Evolutionary conservation across 2,888 invertebrate genomes (phyloP), one percentile per base, ranked within the genome.

Genomic region (Troglohyphantes excavatus): DNA sequence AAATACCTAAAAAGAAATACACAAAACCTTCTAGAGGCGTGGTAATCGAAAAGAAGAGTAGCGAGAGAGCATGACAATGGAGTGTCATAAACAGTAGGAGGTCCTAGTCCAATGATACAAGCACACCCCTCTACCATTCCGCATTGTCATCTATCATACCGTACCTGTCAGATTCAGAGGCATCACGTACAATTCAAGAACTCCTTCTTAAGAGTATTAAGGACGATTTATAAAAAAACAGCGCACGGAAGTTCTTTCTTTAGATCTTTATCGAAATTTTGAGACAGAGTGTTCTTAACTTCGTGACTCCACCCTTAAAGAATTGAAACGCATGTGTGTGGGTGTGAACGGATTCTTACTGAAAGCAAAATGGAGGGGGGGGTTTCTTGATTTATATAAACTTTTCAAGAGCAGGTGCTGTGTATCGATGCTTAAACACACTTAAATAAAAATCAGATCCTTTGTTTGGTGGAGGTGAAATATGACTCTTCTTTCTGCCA

Each of bases 111-210:
- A 46, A 67, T 75, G 82, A 82, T 67, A 81, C 73, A 79, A 73
- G 73, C 29, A 27, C 39, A 81, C 73, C 39, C 81, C 29, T 59
- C 33, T 46, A 79, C 59, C 76, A 88, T 82, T 76, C 73, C 27
- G n/a, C 39, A 33, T 43, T 82, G 88, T 82, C 88, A 88, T 88
- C 88, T 76, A 88, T 88, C 88, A 88, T 82, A 33, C 67, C 59
- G 39, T 61, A 75, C 81, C 82, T 81, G 88, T 76, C 88, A 88
- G 61, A 88, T 46, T 88, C 88, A 88, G 88, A 82, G 75, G 53
- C 65, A 68, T 82, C 82, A 73, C 75, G 76, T 73, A 59, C 81
- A 67, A 17, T 27, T 46, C 29, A 19, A 67, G 63, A 72, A 79
- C 46, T 67, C 46, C 65, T 81, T 29, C 33, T 72, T 59, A 73